These are phyloP conservation scores for Anolis carolinensis DNA, from an alignment of 2,113 vertebrate species.

Conservation along the genomic window DNA sequence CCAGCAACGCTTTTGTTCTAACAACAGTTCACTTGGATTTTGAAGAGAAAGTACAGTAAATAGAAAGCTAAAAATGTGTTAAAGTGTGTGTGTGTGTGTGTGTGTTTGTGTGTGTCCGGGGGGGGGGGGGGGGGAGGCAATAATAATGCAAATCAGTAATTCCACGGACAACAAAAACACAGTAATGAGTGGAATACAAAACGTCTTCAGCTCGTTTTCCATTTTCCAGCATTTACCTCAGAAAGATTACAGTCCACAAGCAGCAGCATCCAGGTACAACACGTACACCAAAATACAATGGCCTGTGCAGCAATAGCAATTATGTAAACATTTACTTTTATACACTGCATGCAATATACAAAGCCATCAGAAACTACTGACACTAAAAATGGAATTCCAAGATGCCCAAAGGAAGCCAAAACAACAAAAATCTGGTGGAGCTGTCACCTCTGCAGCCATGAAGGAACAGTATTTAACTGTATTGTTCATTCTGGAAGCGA, in stretches of 20 bases:
- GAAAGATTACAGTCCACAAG: constrained; percentile 26
- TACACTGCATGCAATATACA: constrained; percentile 66
- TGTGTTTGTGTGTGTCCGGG: too few species aligned
- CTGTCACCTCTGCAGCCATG: background rate
- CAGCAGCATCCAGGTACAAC: constrained; percentile 22
- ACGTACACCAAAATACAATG: constrained; percentile 26
- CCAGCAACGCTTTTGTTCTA: background rate
- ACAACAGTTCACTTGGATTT: background rate
- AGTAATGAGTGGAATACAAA: constrained; percentile 32
- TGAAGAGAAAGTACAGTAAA: background rate
- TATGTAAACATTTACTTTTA: constrained; percentile 36
- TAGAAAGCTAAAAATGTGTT: background rate
- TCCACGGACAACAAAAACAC: constrained; percentile 14
- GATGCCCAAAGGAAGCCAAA: constrained; percentile 40
- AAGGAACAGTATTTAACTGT: constrained; percentile 69
- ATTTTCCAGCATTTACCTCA: background rate
- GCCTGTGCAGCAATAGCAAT: constrained; percentile 13
- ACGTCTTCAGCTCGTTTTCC: constrained; percentile 39
- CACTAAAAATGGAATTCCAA: constrained; percentile 30
- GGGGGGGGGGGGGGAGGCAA: too few species aligned
- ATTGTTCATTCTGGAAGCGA: constrained; percentile 74
- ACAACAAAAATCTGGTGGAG: constrained; percentile 22
- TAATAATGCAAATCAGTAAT: background rate
- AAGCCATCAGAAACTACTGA: constrained; percentile 35
- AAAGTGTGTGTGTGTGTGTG: background rate